Conservation (phyloP, 2,113 vertebrate species). For the Brachyhypopomus gauderio region DNA sequence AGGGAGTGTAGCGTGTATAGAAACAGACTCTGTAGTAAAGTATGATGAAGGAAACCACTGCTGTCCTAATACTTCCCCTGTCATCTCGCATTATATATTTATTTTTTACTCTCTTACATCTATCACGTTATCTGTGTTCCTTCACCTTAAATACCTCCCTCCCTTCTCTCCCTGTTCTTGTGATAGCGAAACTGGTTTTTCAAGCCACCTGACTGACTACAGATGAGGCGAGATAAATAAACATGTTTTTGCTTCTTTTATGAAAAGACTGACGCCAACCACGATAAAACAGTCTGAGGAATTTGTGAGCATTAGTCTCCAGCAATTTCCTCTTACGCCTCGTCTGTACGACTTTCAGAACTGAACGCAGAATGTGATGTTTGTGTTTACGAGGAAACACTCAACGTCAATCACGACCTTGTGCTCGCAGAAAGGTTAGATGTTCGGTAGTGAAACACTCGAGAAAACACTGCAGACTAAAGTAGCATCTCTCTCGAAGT, state of each 20-base stretch:
- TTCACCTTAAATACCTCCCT: constrained; percentile 53
- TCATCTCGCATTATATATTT: not conserved
- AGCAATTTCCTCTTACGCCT: not conserved
- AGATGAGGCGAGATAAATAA: constrained; percentile 57
- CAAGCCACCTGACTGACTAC: constrained; percentile 52
- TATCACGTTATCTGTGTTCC: constrained; percentile 59
- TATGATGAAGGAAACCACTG: constrained; percentile 5
- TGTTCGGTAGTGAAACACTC: not conserved
- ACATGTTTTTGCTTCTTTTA: constrained; percentile 45
- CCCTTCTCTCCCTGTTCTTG: constrained; percentile 14
- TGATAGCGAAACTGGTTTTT: constrained; percentile 62
- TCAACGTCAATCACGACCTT: not conserved
- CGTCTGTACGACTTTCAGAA: not conserved
- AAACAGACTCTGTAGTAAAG: not conserved
- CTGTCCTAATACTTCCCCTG: not conserved
- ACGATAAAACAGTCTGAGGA: constrained; percentile 29
- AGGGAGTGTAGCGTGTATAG: constrained; percentile 6
- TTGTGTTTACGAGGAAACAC: not conserved
- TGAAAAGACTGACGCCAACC: constrained; percentile 13
- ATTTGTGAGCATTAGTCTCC: not conserved
- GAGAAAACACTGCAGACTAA: not conserved
- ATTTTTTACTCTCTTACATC: constrained; percentile 43
- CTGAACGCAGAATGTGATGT: not conserved
- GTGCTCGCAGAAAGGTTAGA: not conserved
- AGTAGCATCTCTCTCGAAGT: not conserved